A percentile compares a stretch with the other conserved stretches of the same genome.
phyloP scores from a whole-genome alignment of 2,113 vertebrate species.

The Cheirogaleus medius region DNA sequence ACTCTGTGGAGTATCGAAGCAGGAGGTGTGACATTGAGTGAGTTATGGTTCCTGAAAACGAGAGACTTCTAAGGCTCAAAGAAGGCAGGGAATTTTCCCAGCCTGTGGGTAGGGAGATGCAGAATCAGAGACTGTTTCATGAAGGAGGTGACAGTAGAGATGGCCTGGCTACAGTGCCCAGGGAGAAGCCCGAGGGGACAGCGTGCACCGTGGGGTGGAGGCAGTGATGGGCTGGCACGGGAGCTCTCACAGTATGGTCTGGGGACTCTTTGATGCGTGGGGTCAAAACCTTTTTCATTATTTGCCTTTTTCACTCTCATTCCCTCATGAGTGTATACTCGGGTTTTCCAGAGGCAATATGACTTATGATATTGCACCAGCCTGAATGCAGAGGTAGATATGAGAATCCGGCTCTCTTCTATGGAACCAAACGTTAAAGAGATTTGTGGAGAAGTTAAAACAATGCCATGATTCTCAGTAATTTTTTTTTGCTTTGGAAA shows the following conservation, averaged over 20 bases:
- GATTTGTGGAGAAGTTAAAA: neutral
- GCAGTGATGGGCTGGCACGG: neutral
- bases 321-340: neutral
- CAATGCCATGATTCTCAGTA: neutral
- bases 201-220: neutral
- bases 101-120: neutral
- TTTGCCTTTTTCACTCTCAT: neutral
- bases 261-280: neutral
- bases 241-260: neutral
- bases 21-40: neutral
- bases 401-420: neutral
- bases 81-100: neutral
- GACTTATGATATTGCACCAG: neutral
- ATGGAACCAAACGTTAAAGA: neutral
- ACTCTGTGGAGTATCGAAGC: neutral
- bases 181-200: neutral
- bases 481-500: neutral
- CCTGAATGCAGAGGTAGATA: neutral
- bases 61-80: neutral
- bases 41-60: neutral
- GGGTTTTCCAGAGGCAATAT: neutral
- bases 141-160: neutral
- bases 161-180: neutral
- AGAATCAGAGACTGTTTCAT: neutral
- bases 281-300: neutral